Evolutionary conservation across 2,797 vertebrate genomes (phyloP), one percentile per base, ranked within the genome.

Genomic region (Macrochelys suwanniensis): DNA sequence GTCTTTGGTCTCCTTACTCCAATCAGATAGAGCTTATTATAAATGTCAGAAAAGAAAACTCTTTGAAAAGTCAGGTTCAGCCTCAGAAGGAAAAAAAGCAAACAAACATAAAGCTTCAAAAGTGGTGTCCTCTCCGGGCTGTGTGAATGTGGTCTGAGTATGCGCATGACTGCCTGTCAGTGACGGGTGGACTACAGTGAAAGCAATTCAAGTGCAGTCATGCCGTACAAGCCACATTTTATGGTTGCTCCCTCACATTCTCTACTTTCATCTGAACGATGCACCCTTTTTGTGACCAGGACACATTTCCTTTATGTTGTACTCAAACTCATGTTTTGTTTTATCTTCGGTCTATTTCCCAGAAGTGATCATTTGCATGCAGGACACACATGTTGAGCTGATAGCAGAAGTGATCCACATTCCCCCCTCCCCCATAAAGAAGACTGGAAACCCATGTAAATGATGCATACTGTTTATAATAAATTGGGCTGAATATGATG

Each of bases 401-500:
- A 90, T 82, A 90, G 42, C 68, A 93, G 81, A 93, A 76, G 51
- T 61, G 77, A 96, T 54, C 12, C 82, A 50, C 95, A n/a, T 96
- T 93, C 80, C 65, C 54, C 54, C 37, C 89, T 95, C 49, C 61
- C 47, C 92, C 86, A 82, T 88, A 96, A 97, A 97, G 89, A 85
- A 94, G 89, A 89, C 86, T 78, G 94, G 93, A 94, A 97, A 84
- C 57, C 81, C 87, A 93, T 96, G 90, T 94, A 97, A 97, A 98
- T 97, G 96, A 97, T 82, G 87, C 92, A 96, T 94, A 92, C 5
- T 85, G 86, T 96, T 96, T 94, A 80, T 97, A 97, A 98, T 96
- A 95, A 97, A 97, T 94, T 96, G 91, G 92, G 89, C 80, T 88
- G 84, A 97, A 96, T 74, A 9, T 0, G 2, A 93, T 91, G 89